Percentiles rank a stretch among this genome's conserved stretches.
Evolutionary conservation across 37 sponge, comb jelly and placozoan species (phyloP).

Genomic region (Mnemiopsis leidyi): DNA sequence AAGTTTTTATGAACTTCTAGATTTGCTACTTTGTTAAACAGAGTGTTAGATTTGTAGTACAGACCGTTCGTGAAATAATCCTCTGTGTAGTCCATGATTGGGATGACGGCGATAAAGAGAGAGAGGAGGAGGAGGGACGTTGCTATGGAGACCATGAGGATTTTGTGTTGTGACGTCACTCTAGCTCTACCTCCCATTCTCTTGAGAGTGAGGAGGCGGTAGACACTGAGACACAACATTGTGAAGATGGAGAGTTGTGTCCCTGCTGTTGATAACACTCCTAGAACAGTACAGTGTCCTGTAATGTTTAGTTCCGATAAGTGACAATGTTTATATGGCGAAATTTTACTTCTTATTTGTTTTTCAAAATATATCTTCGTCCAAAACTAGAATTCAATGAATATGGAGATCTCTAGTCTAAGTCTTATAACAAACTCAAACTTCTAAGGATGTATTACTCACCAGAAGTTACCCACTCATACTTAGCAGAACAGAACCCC

Average conservation of each 20-base stretch:
- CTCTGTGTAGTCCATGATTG: background rate
- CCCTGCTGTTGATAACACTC: background rate
- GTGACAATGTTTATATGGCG: too few relatives aligned
- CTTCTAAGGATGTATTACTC: too few relatives aligned
- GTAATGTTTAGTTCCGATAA: too few relatives aligned
- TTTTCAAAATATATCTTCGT: too few relatives aligned
- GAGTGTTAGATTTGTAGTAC: conserved; percentile 9
- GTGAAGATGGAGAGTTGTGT: conserved; percentile 21
- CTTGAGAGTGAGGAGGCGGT: background rate
- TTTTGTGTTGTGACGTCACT: background rate
- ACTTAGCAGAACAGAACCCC: background rate
- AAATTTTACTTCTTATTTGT: too few relatives aligned
- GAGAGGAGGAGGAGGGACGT: background rate
- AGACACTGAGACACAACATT: background rate
- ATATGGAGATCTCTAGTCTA: too few relatives aligned
- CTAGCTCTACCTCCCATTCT: conserved; percentile 16
- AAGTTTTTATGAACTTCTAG: background rate
- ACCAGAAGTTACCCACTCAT: background rate
- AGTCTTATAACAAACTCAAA: too few relatives aligned
- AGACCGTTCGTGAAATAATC: conserved; percentile 24
- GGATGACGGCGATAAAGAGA: background rate
- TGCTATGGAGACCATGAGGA: background rate
- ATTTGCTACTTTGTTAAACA: background rate
- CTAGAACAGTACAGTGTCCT: background rate
- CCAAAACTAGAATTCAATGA: too few relatives aligned